phyloP scores from a whole-genome alignment of 2,797 vertebrate species.

The Leucoraja ocellata region DNA sequence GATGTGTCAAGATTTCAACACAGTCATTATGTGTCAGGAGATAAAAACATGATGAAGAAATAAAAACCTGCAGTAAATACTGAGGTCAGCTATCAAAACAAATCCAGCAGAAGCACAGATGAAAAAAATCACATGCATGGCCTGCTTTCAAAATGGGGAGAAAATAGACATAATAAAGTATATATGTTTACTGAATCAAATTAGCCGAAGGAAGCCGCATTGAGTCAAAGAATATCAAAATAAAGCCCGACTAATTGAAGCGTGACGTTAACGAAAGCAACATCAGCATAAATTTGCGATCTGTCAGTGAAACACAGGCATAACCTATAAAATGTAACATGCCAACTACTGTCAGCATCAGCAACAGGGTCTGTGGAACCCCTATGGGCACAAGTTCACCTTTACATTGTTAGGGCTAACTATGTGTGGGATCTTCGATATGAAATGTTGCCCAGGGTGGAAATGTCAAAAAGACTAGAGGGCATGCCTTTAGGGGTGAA shows the following conservation, averaged over 20 bases:
- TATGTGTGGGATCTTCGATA: no score
- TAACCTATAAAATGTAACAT: neutral
- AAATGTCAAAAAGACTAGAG: no score
- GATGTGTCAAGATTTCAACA: neutral
- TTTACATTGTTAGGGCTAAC: no score
- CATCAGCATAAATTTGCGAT: constrained; percentile 19
- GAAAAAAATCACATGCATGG: neutral
- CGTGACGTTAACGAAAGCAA: neutral
- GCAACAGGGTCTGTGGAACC: neutral
- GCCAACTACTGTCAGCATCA: neutral
- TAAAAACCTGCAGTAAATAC: constrained; percentile 11
- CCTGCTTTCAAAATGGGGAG: neutral
- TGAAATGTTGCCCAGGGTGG: no score
- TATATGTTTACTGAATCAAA: constrained; percentile 24
- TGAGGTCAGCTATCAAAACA: constrained; percentile 17
- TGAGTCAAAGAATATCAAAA: constrained; percentile 35
- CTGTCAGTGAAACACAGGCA: neutral
- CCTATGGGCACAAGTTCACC: no score
- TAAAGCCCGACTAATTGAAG: neutral
- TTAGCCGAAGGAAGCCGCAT: constrained; percentile 28
- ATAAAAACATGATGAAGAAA: constrained; percentile 30
- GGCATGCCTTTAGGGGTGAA: no score
- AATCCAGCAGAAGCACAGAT: neutral
- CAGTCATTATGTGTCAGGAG: neutral
- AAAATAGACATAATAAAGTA: constrained; percentile 27